A percentile compares a stretch with the other conserved stretches of the same genome.
These are phyloP conservation scores for Euwallacea fornicatus DNA, from an alignment of 1,140 invertebrate species.

Conservation along the genomic window DNA sequence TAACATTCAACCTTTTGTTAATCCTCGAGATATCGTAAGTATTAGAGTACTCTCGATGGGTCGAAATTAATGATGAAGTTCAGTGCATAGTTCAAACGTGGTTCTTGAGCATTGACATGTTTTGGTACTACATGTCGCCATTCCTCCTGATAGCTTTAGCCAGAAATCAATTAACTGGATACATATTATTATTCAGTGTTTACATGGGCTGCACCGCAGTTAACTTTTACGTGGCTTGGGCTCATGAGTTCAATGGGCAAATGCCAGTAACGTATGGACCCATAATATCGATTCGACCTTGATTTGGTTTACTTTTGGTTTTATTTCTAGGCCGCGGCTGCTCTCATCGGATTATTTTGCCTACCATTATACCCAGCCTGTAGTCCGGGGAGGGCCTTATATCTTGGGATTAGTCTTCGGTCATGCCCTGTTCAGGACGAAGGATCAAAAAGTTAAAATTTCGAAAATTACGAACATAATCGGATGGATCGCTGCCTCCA, in stretches of 20 bases:
- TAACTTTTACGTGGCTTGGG: conserved; percentile 45
- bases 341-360: conserved; percentile 37
- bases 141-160: conserved; percentile 57
- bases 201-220: conserved; percentile 37
- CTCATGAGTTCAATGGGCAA: conserved; percentile 40
- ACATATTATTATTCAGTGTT: conserved; percentile 32
- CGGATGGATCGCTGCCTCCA: conserved; percentile 37
- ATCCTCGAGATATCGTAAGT: conserved; percentile 45
- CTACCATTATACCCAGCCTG: conserved; percentile 38
- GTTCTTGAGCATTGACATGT: conserved; percentile 68
- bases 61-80: not conserved
- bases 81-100: conserved; percentile 66
- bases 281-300: not conserved
- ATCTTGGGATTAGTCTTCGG: conserved; percentile 43
- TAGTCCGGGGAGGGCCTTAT: conserved; percentile 40
- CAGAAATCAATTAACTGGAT: conserved; percentile 42
- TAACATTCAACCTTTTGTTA: conserved; percentile 52
- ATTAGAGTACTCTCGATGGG: not conserved
- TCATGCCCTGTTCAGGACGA: conserved; percentile 40
- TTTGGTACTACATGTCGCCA: conserved; percentile 61
- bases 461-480: conserved; percentile 23
- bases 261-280: conserved; percentile 41
- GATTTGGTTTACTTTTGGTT: not conserved
- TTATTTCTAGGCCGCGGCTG: conserved; percentile 6
- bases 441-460: conserved; percentile 36